Base-by-base conservation (phyloP, 2,113 vertebrate species). In the Pterocles orientalis region DNA sequence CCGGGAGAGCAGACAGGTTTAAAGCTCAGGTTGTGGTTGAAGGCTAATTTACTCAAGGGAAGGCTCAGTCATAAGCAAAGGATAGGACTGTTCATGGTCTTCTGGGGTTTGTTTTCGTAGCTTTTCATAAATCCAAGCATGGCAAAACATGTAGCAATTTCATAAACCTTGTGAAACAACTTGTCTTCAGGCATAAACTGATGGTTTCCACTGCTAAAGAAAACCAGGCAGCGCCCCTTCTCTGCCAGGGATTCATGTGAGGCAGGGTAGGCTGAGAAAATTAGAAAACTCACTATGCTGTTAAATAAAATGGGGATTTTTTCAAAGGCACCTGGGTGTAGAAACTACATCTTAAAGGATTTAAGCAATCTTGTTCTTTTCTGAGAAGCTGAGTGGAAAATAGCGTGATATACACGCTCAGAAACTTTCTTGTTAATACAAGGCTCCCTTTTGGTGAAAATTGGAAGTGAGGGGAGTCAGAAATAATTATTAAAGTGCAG, bases 71-170 rank as follows among this genome's bases (percentile, higher is more conserved):
- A 16, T 12, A 43, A 48, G 39, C 24, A 31, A 41, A 53, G 19
- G 14, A 53, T 9, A 60, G 14, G 24, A 18, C 19, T 20, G 18
- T 10, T 39, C 4, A 7, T 24, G 58, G 51, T 12, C 36, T 39
- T 53, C n/a, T 31, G 69, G n/a, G n/a, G 5, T 70, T 70, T 41
- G 48, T 8, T 56, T 75, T 60, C 18, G 0, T 36, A 8, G 4
- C 31, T 58, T 34, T 19, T 36, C 48, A 3, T 20, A 14, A 48
- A 56, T 26, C 25, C 54, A 31, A 48, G 14, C 3, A 9, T 33
- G 15, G 36, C 9, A 10, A 41, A 48, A 26, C 29, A 20, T 1
- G 1, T 1, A 20, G 15, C 7, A 2, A 12, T 68, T 80, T 54
- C 39, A 6, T 16, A 48, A 47, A 29, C 39, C 25, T 39, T 45